These are phyloP conservation scores for Ephestia elutella DNA, from an alignment of 1,140 invertebrate genomes.

Conservation along the genomic window DNA sequence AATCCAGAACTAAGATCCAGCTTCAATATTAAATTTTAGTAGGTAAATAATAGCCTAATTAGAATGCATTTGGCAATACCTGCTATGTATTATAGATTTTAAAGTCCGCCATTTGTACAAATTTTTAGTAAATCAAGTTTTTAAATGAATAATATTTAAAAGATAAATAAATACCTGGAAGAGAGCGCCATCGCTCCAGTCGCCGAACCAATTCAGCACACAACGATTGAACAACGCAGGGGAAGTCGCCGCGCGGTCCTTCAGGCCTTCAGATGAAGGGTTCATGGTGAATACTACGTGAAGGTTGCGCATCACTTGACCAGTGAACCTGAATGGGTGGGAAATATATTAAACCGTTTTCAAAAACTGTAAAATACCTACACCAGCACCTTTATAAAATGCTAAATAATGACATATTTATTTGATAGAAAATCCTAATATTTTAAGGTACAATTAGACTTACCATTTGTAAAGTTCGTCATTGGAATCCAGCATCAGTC, in stretches of 20 bases:
- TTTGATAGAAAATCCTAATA: no score
- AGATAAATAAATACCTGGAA: constrained; percentile 83
- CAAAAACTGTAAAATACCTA: no score
- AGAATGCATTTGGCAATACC: no score
- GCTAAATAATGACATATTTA: no score
- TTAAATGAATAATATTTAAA: no score
- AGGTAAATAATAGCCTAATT: no score
- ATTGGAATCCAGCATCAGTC: constrained; percentile 97
- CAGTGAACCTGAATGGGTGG: constrained; percentile 86
- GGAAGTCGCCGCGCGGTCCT: constrained; percentile 98
- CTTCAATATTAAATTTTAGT: no score
- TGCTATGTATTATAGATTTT: no score
- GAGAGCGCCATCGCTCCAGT: constrained; percentile 98
- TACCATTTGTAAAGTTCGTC: constrained; percentile 98
- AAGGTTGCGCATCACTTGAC: constrained; percentile 98
- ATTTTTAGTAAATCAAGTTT: no score
- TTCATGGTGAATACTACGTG: constrained; percentile 99
- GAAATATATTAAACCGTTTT: background rate
- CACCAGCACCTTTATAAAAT: no score
- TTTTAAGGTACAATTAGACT: constrained; percentile 7
- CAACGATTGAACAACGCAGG: constrained; percentile 99
- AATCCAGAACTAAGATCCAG: no score
- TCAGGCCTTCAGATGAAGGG: constrained; percentile 97
- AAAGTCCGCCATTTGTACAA: no score
- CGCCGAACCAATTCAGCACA: constrained; percentile 99